A percentile compares a stretch with the other conserved stretches of the same genome.
phyloP scores from a whole-genome alignment of 64 coral and sea anemone genomes.

The Anthopleura sola region DNA sequence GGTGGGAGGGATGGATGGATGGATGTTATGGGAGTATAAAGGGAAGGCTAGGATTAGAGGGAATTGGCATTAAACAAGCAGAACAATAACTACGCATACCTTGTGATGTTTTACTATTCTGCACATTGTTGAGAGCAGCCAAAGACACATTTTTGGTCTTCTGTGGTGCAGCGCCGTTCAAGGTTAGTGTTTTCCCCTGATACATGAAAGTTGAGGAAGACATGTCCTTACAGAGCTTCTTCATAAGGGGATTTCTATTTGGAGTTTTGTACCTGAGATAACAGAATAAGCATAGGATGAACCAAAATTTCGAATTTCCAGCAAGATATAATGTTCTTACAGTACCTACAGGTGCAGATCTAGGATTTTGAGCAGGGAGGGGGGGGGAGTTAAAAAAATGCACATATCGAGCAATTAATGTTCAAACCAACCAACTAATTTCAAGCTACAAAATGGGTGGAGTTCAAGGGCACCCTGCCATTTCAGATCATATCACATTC shows the following conservation, averaged over 20 bases:
- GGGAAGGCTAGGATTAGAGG: background rate
- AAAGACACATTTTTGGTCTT: slow-evolving; percentile 78
- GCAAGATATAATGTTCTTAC: no score
- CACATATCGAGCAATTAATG: no score
- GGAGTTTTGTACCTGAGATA: slow-evolving; percentile 66
- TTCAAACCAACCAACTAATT: no score
- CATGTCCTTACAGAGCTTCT: slow-evolving; percentile 75
- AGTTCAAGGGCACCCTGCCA: no score
- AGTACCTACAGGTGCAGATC: no score
- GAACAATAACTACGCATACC: background rate
- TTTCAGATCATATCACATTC: no score
- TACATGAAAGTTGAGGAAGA: slow-evolving; percentile 76
- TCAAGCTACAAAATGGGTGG: no score
- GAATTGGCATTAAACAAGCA: background rate
- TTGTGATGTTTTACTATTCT: background rate
- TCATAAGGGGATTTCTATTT: slow-evolving; percentile 43
- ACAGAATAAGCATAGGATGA: background rate
- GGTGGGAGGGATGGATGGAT: no score
- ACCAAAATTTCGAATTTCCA: background rate
- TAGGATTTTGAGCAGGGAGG: no score
- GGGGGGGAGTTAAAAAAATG: no score
- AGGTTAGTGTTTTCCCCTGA: slow-evolving; percentile 61
- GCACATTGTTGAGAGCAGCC: background rate
- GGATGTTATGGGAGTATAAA: background rate
- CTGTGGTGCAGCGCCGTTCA: slow-evolving; percentile 24